Evolutionary conservation across 2,888 invertebrate species (phyloP).

Genomic region (Papilio demoleus): DNA sequence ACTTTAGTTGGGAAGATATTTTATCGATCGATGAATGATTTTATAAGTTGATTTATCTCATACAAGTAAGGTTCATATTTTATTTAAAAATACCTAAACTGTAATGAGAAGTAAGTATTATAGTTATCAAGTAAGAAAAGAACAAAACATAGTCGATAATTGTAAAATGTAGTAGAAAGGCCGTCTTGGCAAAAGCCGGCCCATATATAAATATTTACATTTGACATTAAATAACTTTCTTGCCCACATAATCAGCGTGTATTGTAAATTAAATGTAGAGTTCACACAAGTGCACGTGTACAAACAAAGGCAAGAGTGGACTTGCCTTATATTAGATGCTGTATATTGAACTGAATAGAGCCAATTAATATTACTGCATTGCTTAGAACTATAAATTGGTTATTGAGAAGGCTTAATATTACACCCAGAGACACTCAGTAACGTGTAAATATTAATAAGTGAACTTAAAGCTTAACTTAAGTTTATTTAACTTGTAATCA

Average conservation of each 20-base stretch:
- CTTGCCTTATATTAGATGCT: constrained; percentile 4
- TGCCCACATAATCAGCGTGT: constrained; percentile 27
- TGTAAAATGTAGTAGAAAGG: not conserved
- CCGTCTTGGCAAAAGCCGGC: constrained; percentile 1
- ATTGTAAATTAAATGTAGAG: constrained; percentile 10
- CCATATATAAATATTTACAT: constrained; percentile 2
- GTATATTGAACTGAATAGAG: constrained; percentile 22
- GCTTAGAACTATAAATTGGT: not conserved
- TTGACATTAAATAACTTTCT: constrained; percentile 25
- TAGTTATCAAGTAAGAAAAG: not conserved
- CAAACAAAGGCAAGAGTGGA: constrained; percentile 16
- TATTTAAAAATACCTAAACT: not conserved
- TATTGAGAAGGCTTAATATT: too few relatives aligned
- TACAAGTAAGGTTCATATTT: too few relatives aligned
- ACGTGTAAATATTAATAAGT: too few relatives aligned
- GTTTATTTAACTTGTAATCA: too few relatives aligned
- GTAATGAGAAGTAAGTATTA: not conserved
- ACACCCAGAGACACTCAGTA: too few relatives aligned
- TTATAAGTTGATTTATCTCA: too few relatives aligned
- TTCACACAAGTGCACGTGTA: constrained; percentile 27
- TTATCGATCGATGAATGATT: too few relatives aligned
- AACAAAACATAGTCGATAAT: not conserved
- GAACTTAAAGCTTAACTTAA: too few relatives aligned
- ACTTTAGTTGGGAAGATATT: too few relatives aligned
- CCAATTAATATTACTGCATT: constrained; percentile 2